Base-by-base conservation (phyloP, 2,113 vertebrate species). In the Tragelaphus strepsiceros region DNA sequence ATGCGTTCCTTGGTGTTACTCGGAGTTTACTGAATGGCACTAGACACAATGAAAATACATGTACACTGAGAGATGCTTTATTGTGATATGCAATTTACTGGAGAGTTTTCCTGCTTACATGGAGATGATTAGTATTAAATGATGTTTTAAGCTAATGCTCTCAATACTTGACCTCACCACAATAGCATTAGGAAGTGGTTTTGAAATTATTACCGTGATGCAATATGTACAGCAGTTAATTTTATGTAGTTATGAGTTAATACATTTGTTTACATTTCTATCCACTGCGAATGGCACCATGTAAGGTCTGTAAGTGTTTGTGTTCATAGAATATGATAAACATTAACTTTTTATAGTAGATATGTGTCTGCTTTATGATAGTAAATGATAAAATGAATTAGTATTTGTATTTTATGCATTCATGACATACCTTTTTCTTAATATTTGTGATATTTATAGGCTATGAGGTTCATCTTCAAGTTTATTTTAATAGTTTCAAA, bases 171-270 rank as follows among this genome's bases (percentile, higher is more conserved):
- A 21, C 24, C 84, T 86, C 58, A 86, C 58, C 84, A 59, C 28
- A 32, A 12, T 26, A 58, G 28, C 71, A 46, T 19, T 46, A 61
- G 26, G 4, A 49, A 46, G 77, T n/a, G 15, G 43, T 22, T n/a
- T 5, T 6, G 5, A 24, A n/a, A n/a, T 24, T 2, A 26, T 6
- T 16, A 32, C 5, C 10, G 2, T 49, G 2, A 58, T 15, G n/a
- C 8, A 1, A 21, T 1, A 32, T 6, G 14, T 30, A 13, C 32
- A 4, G 15, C 12, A 49, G 89, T 12, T 16, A 32, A 49, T 43
- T 19, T 13, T 22, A 17, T 22, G 12, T 28, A 43, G 67, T 17
- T 22, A 9, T 6, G n/a, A 46, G 5, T 43, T 32, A 77, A 46
- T 46, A 17, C 16, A 8, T 32, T 61, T 85, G 46, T 32, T 56